phyloP scores from a whole-genome alignment of 2,113 vertebrate genomes.

The Vidua macroura region DNA sequence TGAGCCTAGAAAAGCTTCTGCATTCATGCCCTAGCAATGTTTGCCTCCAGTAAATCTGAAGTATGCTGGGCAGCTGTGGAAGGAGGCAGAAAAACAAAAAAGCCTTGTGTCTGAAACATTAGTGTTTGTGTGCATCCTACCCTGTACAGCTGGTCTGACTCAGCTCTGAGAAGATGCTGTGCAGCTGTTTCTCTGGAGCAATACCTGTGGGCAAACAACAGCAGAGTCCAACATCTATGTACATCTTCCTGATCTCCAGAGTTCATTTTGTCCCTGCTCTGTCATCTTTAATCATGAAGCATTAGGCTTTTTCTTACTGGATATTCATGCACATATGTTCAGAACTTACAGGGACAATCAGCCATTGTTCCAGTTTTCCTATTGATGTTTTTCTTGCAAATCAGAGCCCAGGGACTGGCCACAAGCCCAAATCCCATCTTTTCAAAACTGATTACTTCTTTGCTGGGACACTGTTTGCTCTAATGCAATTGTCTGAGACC shows the following conservation, averaged over 20 bases:
- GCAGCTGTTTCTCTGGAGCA: conserved; percentile 74
- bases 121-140: conserved; percentile 56
- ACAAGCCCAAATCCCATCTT: conserved; percentile 45
- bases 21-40: background rate
- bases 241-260: conserved; percentile 51
- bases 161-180: conserved; percentile 58
- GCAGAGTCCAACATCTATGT: conserved; percentile 19
- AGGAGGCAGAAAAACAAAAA: conserved; percentile 38
- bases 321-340: conserved; percentile 48
- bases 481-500: background rate
- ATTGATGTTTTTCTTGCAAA: background rate
- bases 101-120: conserved; percentile 49
- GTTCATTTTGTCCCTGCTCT: conserved; percentile 58
- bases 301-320: conserved; percentile 50
- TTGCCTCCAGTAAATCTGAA: conserved; percentile 45
- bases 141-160: conserved; percentile 70
- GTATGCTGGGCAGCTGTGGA: conserved; percentile 56
- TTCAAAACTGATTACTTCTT: conserved; percentile 37
- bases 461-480: background rate
- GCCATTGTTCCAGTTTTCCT: conserved; percentile 34
- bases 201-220: conserved; percentile 64
- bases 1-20: conserved; percentile 48
- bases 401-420: conserved; percentile 46
- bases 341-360: conserved; percentile 50
- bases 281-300: conserved; percentile 67